Base-by-base conservation (phyloP, 2,113 vertebrate genomes). In the Prolemur simus region DNA sequence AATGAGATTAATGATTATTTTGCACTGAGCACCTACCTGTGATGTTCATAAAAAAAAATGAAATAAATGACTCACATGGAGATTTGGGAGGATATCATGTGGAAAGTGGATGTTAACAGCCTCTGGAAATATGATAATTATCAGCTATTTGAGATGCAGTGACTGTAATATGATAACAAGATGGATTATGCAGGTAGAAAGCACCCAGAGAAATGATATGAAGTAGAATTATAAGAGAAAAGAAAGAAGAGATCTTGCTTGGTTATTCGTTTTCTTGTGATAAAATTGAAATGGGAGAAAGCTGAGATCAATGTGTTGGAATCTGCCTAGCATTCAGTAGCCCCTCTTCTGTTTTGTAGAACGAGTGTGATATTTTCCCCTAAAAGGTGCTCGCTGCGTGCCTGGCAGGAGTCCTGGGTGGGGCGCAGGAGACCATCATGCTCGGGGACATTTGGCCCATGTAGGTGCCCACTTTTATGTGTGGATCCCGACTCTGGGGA, bases 81-180 rank as follows among this genome's bases (percentile, higher is more conserved):
- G 97, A 92, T 54, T 71, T 84, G 87, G 81, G 96, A 94, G 87
- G 96, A 45, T 84, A 95, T 80, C 84, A 69, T 25, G 13, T 58
- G 96, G 93, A 94, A 97, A 98, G 93, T 93, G 39, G 71, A 98
- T 97, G 93, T 88, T 97, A 97, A 96, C 80, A 92, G 92, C 86
- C 96, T 96, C 96, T 94, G 97, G 98, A 98, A 98, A 98, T 97
- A 94, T 73, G 82, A 87, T 98, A 13, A 49, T 98, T 98, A 98
- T 87, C 71, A 97, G 87, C 91, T 98, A 29, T 95, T 98, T 98
- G 96, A 97, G 93, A 98, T 98, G 94, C 94, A 64, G 92, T 71
- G 37, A 80, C 91, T 97, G 73, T 96, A 94, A 83, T 90, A 86
- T 91, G 96, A 91, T 98, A 98, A 97, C 52, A 82, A 98, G 84